Base-by-base conservation (phyloP, 2,888 invertebrate genomes). In the Pegoplata infirma region DNA sequence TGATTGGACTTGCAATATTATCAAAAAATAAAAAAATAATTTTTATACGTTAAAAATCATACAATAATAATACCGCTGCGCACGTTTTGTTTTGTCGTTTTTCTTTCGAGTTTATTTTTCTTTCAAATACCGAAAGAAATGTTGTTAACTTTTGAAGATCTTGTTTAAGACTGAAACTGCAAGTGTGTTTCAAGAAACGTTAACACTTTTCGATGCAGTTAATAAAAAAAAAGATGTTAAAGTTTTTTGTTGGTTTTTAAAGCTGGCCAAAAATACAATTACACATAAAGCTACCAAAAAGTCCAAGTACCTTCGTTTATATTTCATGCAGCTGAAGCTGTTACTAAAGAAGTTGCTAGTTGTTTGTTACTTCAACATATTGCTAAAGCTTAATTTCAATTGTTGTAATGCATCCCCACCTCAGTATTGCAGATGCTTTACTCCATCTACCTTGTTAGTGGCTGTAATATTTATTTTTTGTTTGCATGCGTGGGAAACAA, bases 151-250 rank as follows among this genome's bases (percentile, higher is more conserved):
- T 61, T 28, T 21, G 46, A 66, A 79, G 66, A 71, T 75, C 55
- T 75, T 56, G 32, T 71, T 67, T 12, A 71, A 75, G 55, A 79
- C 79, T 79, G 71, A 79, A 75, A 74, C 40, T 78, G 68, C 74
- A 74, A 75, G 46, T 63, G 28, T 46, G 49, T 56, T 51, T 66
- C 4, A 66, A 56, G 44, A 66, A 79, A 79, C 51, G 61, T 75
- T 67, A 79, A 79, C 66, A 79, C 55, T 51, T 71, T 71, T 49
- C 21, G 10, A 14, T 36, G 36, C 36, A 21, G 49, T 61, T n/a
- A n/a, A n/a, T n/a, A n/a, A n/a, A n/a, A 47, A 61, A 47, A 32
- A 32, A 28, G 12, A 32, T 32, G 32, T 32, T 32, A 3, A 36
- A 1, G n/a, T 12, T 12, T 3, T 4, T 8, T n/a, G 12, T 40